These are phyloP conservation scores for Dendrolimus punctatus DNA, from an alignment of 1,140 invertebrate species.

Conservation along the genomic window DNA sequence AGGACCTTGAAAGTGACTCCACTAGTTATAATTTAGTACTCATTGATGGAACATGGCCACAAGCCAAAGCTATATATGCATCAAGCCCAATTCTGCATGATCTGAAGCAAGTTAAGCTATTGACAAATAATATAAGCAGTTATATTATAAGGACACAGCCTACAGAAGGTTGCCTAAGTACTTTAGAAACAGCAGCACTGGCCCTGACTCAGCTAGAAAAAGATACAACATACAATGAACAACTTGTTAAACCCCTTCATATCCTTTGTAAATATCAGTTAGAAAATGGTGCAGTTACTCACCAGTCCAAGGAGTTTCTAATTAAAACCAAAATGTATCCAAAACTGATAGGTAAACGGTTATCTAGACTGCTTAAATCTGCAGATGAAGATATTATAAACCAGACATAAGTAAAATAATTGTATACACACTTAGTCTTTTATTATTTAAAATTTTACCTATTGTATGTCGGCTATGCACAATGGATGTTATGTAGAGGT, in stretches of 20 bases:
- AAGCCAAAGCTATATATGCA: conserved; percentile 90
- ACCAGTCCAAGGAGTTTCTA: conserved; percentile 93
- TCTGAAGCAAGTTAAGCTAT: conserved; percentile 83
- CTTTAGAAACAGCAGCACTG: conserved; percentile 90
- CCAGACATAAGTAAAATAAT: conserved; percentile 10
- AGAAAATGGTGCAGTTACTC: conserved; percentile 91
- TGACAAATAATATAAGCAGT: conserved; percentile 80
- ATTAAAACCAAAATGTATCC: conserved; percentile 90
- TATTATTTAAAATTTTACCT: too few species aligned
- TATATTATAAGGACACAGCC: conserved; percentile 96
- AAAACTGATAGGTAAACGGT: conserved; percentile 85
- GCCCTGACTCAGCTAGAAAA: conserved; percentile 85
- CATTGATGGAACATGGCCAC: conserved; percentile 95
- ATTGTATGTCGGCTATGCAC: too few species aligned
- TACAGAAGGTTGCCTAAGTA: conserved; percentile 91
- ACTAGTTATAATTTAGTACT: conserved; percentile 85
- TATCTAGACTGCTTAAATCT: conserved; percentile 75
- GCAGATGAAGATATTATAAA: conserved; percentile 32
- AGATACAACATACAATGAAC: conserved; percentile 76
- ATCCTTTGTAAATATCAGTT: conserved; percentile 90
- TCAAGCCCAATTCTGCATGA: conserved; percentile 78
- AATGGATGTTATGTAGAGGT: too few species aligned
- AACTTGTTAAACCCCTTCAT: conserved; percentile 84
- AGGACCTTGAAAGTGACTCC: conserved; percentile 50
- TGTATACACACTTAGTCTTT: too few species aligned